Evolutionary conservation across 2,113 vertebrate genomes (phyloP).

Genomic region (Gasterosteus aculeatus): DNA sequence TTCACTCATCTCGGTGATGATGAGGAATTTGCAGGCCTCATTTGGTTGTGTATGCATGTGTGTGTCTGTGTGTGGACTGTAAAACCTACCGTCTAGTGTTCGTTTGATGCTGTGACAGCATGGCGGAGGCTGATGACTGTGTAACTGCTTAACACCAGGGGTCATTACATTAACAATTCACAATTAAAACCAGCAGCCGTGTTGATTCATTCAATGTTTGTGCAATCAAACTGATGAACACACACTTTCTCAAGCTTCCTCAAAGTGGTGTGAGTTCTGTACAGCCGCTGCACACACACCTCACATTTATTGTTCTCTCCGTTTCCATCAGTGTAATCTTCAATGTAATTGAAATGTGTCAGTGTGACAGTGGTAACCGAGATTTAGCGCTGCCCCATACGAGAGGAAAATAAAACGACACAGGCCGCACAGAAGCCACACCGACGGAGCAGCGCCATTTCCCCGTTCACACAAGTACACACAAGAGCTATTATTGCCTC

Average conservation of each 20-base stretch:
- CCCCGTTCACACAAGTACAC: conserved; percentile 7
- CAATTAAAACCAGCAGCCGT: conserved; percentile 51
- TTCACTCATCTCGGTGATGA: conserved; percentile 62
- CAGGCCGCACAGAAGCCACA: not conserved
- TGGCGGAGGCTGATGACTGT: conserved; percentile 44
- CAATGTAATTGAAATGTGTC: conserved; percentile 54
- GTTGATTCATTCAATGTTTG: conserved; percentile 36
- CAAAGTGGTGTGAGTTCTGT: not conserved
- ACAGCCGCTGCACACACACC: not conserved
- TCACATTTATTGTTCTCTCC: conserved; percentile 6
- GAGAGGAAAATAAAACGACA: conserved; percentile 33
- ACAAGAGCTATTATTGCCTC: conserved; percentile 49
- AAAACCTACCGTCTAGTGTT: conserved; percentile 49
- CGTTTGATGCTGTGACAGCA: conserved; percentile 64
- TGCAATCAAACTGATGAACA: conserved; percentile 37
- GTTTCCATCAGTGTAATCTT: conserved; percentile 37
- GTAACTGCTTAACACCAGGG: conserved; percentile 52
- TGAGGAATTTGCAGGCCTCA: conserved; percentile 60
- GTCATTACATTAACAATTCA: conserved; percentile 46
- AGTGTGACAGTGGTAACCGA: conserved; percentile 33
- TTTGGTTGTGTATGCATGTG: conserved; percentile 29
- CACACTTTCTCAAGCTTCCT: not conserved
- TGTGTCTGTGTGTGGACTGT: conserved; percentile 49
- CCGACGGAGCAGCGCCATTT: not conserved
- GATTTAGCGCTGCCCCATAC: conserved; percentile 40